phyloP scores from a whole-genome alignment of 2,797 vertebrate species.

The Myiothlypis chrysogaster region DNA sequence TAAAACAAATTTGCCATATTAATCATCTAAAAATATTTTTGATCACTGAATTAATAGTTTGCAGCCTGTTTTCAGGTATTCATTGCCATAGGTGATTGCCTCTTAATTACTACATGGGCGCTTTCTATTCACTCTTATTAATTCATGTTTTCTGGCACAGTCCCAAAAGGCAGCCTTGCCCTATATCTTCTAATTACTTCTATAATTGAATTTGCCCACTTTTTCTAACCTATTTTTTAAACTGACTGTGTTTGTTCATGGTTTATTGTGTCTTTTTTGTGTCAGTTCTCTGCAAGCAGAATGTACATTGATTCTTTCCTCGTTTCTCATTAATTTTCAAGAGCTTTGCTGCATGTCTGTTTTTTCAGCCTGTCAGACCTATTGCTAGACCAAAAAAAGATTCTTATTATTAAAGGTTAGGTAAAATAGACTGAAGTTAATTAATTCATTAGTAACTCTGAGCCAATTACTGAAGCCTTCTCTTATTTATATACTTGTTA shows the following conservation, averaged over 20 bases:
- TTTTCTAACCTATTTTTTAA: conserved; percentile 99
- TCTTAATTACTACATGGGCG: conserved; percentile 99
- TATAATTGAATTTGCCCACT: conserved; percentile 99
- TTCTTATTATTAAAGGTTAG: conserved; percentile 85
- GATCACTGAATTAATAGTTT: conserved; percentile 99
- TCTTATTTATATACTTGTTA: conserved; percentile 86
- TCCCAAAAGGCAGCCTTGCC: conserved; percentile 95
- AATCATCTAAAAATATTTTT: conserved; percentile 99
- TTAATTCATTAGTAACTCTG: conserved; percentile 95
- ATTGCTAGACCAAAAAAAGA: conserved; percentile 78
- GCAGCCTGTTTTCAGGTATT: conserved; percentile 92
- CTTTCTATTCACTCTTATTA: conserved; percentile 96
- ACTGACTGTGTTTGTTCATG: conserved; percentile 97
- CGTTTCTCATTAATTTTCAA: conserved; percentile 92
- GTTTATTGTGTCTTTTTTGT: conserved; percentile 99
- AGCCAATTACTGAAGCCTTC: conserved; percentile 89
- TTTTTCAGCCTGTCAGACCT: conserved; percentile 85
- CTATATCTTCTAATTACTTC: conserved; percentile 99
- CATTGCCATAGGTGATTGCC: conserved; percentile 99
- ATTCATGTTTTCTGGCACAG: conserved; percentile 97
- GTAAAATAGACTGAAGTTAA: conserved; percentile 90
- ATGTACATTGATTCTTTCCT: conserved; percentile 89
- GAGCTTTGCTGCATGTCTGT: conserved; percentile 83
- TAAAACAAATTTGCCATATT: conserved; percentile 99
- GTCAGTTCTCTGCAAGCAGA: conserved; percentile 88